Evolutionary conservation across 2,797 vertebrate species (phyloP).

Genomic region (Leptodactylus fallax): DNA sequence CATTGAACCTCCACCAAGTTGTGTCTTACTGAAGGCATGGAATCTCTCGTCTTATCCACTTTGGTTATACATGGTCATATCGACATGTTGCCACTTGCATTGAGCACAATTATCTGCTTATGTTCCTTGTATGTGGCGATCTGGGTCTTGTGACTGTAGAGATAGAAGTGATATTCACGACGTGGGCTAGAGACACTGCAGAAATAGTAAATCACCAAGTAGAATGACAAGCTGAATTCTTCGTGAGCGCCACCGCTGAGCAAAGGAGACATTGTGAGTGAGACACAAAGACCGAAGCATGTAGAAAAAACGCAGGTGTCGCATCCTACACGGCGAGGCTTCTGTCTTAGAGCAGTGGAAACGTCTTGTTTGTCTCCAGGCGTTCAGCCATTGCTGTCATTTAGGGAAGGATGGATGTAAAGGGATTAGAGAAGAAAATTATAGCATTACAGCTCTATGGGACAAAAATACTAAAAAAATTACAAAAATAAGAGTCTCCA

Average conservation of each 20-base stretch:
- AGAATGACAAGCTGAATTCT: slow-evolving; percentile 34
- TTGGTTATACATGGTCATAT: no score
- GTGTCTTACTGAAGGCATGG: no score
- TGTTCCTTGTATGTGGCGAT: no score
- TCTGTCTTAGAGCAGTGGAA: background rate
- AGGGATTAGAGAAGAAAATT: background rate
- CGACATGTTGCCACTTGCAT: no score
- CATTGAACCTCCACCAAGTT: no score
- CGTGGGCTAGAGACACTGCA: background rate
- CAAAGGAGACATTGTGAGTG: background rate
- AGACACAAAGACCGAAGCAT: slow-evolving; percentile 11
- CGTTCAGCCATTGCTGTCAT: background rate
- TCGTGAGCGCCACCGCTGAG: slow-evolving; percentile 19
- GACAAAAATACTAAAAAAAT: background rate
- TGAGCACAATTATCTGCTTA: no score
- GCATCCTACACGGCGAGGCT: background rate
- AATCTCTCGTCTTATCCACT: no score
- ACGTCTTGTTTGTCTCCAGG: slow-evolving; percentile 25
- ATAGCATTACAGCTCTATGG: background rate
- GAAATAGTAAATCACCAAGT: background rate
- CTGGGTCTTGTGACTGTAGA: no score
- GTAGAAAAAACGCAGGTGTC: background rate
- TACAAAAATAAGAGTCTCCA: background rate
- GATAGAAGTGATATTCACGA: background rate
- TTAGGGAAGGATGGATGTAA: background rate